phyloP scores from a whole-genome alignment of 2,888 invertebrate genomes.

The Anoncus sp. region DNA sequence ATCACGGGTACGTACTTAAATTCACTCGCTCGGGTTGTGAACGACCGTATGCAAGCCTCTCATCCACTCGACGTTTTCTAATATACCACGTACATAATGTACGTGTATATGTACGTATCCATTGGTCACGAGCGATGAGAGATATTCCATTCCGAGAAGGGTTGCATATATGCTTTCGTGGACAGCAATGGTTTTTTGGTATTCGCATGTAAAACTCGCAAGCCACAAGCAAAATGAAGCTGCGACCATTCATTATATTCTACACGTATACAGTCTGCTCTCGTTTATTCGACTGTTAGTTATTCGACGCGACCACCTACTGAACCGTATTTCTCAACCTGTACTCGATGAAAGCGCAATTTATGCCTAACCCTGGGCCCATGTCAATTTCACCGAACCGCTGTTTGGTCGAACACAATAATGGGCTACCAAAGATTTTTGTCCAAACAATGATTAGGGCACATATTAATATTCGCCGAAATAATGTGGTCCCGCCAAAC shows the following conservation, averaged over 20 bases:
- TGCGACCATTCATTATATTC: too few species aligned
- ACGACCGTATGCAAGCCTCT: constrained; percentile 16
- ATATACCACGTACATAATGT: constrained; percentile 15
- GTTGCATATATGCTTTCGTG: neutral
- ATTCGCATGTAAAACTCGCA: constrained; percentile 18
- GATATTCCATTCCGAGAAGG: constrained; percentile 19
- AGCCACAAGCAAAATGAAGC: too few species aligned
- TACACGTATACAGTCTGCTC: too few species aligned
- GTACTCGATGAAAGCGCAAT: neutral
- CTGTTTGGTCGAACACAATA: too few species aligned
- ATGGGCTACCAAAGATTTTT: too few species aligned
- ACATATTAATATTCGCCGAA: too few species aligned
- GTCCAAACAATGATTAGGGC: too few species aligned
- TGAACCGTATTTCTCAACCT: too few species aligned
- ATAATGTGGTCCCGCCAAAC: too few species aligned
- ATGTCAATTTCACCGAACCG: too few species aligned
- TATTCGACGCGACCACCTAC: too few species aligned
- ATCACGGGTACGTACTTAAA: constrained; percentile 41
- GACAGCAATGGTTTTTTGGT: constrained; percentile 19
- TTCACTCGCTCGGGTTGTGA: constrained; percentile 31
- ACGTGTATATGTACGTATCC: neutral
- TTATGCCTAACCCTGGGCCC: neutral
- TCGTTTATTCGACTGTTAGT: too few species aligned
- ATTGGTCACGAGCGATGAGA: neutral
- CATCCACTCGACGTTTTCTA: constrained; percentile 40